Base-by-base conservation (phyloP, 2,113 vertebrate species). In the Phaetusa simplex region DNA sequence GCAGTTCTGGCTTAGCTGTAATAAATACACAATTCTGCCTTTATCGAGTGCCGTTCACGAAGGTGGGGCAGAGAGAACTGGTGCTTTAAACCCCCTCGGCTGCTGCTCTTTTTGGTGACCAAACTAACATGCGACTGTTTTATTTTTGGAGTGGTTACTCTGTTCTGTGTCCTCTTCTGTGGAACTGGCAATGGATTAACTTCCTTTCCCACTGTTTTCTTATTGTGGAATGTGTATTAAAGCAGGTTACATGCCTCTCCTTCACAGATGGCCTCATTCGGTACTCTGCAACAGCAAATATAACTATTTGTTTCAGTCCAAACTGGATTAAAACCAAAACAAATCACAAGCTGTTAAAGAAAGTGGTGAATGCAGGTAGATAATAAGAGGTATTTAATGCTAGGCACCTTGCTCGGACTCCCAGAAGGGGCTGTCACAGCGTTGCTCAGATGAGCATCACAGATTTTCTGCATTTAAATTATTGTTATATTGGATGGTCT, bases 241-340 rank as follows among this genome's bases (percentile, higher is more conserved):
- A 94, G 71, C 77, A 91, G 74, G 64, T 90, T 88, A 49, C 5
- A 1, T n/a, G 17, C 50, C 65, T 95, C 42, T 95, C 59, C 59
- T 70, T 86, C 88, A 53, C 90, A 93, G 86, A 86, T 90, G 88
- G 92, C 67, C 79, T 94, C 93, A 86, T 82, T 86, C 79, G 92
- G 47, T 78, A n/a, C 71, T 66, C 50, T 85, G 76, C 67, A 88
- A 34, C 38, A 93, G 59, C 79, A 94, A 77, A 81, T 36, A 26
- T 4, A 76, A 67, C 72, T n/a, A 5, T 42, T 72, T 90, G 67
- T 84, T 77, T 93, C 42, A 49, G 19, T 95, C 64, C 82, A 66
- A 59, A 73, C 50, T 67, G 72, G 53, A 50, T 73, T 79, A 45
- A 95, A 96, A 82, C 7, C 30, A 79, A 67, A 91, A 45, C 45